Evolutionary conservation across 2,888 invertebrate genomes (phyloP).

Genomic region (Ochlodes sylvanus): DNA sequence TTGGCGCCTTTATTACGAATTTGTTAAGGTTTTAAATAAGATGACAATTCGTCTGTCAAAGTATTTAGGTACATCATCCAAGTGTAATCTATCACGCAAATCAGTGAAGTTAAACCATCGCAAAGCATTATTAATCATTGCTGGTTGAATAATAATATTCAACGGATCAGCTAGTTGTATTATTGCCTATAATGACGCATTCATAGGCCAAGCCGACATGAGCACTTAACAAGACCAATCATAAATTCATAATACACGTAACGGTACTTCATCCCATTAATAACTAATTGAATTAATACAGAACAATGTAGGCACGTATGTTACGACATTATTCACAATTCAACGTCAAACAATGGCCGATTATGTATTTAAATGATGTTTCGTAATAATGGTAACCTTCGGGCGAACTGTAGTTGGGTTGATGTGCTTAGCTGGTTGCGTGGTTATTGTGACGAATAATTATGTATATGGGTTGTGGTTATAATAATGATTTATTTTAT

Average conservation of each 20-base stretch:
- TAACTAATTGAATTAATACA: constrained; percentile 16
- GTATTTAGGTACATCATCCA: too few relatives aligned
- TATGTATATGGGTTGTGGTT: neutral
- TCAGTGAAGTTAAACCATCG: too few relatives aligned
- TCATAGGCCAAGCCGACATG: neutral
- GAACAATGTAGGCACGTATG: constrained; percentile 6
- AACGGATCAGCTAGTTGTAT: neutral
- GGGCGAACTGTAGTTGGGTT: neutral
- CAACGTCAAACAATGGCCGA: constrained; percentile 16
- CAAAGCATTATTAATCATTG: too few relatives aligned
- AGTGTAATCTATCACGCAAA: too few relatives aligned
- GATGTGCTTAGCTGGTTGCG: neutral
- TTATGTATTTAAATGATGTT: constrained; percentile 18
- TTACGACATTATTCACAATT: constrained; percentile 21
- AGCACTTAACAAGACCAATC: neutral
- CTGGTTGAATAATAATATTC: too few relatives aligned
- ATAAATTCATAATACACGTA: constrained; percentile 1
- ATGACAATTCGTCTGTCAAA: neutral
- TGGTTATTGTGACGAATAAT: neutral
- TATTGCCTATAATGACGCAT: neutral
- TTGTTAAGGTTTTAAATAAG: too few relatives aligned
- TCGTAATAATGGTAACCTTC: constrained; percentile 9
- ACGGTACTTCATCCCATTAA: neutral
- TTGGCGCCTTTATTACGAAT: too few relatives aligned
- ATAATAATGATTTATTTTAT: neutral